Evolutionary conservation across 1,140 invertebrate species (phyloP).

Genomic region (Colletes gigas): DNA sequence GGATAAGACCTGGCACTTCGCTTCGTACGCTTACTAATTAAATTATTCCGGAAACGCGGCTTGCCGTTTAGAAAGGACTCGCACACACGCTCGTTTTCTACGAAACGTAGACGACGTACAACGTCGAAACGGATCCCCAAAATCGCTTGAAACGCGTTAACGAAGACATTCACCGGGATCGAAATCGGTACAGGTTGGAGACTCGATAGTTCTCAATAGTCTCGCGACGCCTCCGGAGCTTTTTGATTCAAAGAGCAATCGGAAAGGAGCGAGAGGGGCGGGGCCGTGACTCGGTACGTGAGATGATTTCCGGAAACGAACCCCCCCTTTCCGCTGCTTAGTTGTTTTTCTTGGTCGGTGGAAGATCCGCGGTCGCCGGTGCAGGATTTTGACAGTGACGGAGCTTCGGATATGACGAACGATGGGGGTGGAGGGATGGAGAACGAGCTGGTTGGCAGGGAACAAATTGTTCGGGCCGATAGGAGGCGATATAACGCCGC

Average conservation of each 20-base stretch:
- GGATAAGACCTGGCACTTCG: constrained; percentile 71
- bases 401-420: constrained; percentile 43
- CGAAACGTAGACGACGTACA: no score
- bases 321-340: no score
- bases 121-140: not conserved
- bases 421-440: constrained; percentile 14
- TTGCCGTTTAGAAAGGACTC: not conserved
- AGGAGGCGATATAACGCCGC: constrained; percentile 7
- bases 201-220: not conserved
- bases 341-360: not conserved
- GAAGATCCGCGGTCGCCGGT: not conserved
- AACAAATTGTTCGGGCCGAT: constrained; percentile 55
- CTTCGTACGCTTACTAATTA: constrained; percentile 70
- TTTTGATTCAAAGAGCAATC: constrained; percentile 23
- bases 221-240: not conserved
- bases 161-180: not conserved
- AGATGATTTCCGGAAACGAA: constrained; percentile 36
- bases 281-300: constrained; percentile 20
- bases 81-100: not conserved
- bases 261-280: not conserved
- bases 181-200: not conserved
- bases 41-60: constrained; percentile 70
- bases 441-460: constrained; percentile 34
- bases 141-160: not conserved
- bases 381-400: constrained; percentile 40